phyloP scores from a whole-genome alignment of 30 jellyfish, hydroid and myxozoan species.

The Cassiopea xamachana region DNA sequence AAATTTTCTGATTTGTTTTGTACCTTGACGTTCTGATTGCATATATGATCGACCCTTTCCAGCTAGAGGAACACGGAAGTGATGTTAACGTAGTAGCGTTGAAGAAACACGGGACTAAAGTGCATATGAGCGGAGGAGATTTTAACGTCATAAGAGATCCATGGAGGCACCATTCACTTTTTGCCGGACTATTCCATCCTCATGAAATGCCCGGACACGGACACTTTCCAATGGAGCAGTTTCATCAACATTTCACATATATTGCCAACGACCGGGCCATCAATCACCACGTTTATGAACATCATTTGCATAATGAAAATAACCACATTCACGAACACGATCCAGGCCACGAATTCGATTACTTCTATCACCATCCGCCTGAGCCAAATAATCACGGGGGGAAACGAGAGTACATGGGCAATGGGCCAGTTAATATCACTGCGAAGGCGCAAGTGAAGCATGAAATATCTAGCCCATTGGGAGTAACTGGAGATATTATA shows the following conservation, averaged over 20 bases:
- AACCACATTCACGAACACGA: slow-evolving; percentile 74
- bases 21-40: too few species aligned
- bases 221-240: slow-evolving; percentile 80
- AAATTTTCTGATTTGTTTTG: too few species aligned
- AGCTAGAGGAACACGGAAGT: slow-evolving; percentile 95
- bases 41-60: not conserved
- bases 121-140: slow-evolving; percentile 96
- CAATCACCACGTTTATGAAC: slow-evolving; percentile 75
- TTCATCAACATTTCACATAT: slow-evolving; percentile 94
- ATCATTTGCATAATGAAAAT: slow-evolving; percentile 60
- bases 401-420: slow-evolving; percentile 34
- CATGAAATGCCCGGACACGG: slow-evolving; percentile 85
- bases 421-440: slow-evolving; percentile 22
- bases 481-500: slow-evolving; percentile 7
- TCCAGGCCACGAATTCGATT: slow-evolving; percentile 74
- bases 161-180: slow-evolving; percentile 94
- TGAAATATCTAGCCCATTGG: slow-evolving; percentile 4
- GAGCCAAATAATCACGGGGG: slow-evolving; percentile 70
- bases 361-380: slow-evolving; percentile 65
- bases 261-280: slow-evolving; percentile 83
- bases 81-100: slow-evolving; percentile 83
- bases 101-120: slow-evolving; percentile 86
- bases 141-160: slow-evolving; percentile 94
- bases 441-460: slow-evolving; percentile 51
- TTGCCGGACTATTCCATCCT: slow-evolving; percentile 91